phyloP scores from a whole-genome alignment of 2,797 vertebrate species.

The Telmatherina bonti region DNA sequence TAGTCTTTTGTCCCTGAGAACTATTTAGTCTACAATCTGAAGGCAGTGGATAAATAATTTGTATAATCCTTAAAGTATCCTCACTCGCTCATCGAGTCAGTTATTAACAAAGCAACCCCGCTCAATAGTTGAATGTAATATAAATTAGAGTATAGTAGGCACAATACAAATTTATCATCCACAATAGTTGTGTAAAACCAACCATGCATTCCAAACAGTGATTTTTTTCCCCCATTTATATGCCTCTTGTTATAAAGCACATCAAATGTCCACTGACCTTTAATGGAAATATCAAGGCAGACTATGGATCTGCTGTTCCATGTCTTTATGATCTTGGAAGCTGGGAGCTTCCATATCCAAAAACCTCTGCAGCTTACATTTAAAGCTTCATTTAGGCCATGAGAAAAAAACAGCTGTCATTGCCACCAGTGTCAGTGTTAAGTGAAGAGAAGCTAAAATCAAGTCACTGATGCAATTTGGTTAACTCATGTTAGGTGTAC shows the following conservation, averaged over 20 bases:
- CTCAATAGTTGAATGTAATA: no score
- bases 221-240: constrained; percentile 57
- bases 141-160: neutral
- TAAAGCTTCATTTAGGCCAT: constrained; percentile 39
- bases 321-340: constrained; percentile 66
- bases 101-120: no score
- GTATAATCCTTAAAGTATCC: neutral
- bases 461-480: constrained; percentile 15
- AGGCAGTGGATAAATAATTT: neutral
- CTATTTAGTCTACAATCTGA: constrained; percentile 7
- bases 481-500: neutral
- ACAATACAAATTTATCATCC: constrained; percentile 39
- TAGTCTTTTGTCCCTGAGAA: constrained; percentile 19
- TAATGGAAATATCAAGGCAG: constrained; percentile 68
- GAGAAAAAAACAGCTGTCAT: constrained; percentile 65
- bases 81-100: neutral
- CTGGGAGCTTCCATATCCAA: constrained; percentile 52
- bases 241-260: constrained; percentile 60
- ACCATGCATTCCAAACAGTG: constrained; percentile 54
- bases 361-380: no score
- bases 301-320: constrained; percentile 45
- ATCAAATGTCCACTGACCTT: constrained; percentile 65
- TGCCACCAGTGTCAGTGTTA: constrained; percentile 61
- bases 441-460: constrained; percentile 43
- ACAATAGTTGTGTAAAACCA: constrained; percentile 49